Evolutionary conservation across 1,140 invertebrate genomes (phyloP).

Genomic region (Hetaerina americana): DNA sequence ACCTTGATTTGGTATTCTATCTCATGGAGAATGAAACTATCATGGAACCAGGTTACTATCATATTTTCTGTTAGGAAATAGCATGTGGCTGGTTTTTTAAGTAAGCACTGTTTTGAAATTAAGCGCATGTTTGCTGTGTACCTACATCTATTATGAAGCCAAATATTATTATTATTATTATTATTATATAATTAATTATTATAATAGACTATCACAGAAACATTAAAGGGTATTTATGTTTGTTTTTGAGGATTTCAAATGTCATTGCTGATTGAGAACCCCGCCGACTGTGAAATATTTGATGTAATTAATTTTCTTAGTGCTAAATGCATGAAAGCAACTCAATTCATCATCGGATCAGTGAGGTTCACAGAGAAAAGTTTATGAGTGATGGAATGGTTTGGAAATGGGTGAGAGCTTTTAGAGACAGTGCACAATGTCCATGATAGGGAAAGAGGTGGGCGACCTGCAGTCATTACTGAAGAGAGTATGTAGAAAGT

Average conservation of each 20-base stretch:
- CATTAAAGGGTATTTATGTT: constrained; percentile 9
- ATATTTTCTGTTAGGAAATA: too few species aligned
- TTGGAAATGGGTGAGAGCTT: constrained; percentile 13
- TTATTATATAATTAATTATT: too few species aligned
- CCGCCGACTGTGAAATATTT: constrained; percentile 11
- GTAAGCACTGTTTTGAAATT: too few species aligned
- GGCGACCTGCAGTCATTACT: constrained; percentile 11
- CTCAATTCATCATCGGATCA: constrained; percentile 13
- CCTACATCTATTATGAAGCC: too few species aligned
- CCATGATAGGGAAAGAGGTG: constrained; percentile 11
- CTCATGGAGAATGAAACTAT: too few species aligned
- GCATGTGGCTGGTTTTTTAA: too few species aligned
- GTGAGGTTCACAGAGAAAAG: constrained; percentile 15
- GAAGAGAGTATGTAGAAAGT: constrained; percentile 4
- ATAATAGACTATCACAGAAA: constrained; percentile 11
- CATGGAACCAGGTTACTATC: too few species aligned
- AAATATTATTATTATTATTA: too few species aligned
- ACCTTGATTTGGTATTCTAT: too few species aligned
- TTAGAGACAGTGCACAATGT: constrained; percentile 15
- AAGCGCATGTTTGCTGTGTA: too few species aligned
- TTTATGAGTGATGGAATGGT: constrained; percentile 17
- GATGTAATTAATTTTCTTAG: constrained; percentile 10
- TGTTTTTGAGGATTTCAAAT: constrained; percentile 8
- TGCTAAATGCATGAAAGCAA: constrained; percentile 3
- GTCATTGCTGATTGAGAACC: constrained; percentile 6